Conservation (phyloP, 1,140 invertebrate species). For the Drosophila nasuta region DNA sequence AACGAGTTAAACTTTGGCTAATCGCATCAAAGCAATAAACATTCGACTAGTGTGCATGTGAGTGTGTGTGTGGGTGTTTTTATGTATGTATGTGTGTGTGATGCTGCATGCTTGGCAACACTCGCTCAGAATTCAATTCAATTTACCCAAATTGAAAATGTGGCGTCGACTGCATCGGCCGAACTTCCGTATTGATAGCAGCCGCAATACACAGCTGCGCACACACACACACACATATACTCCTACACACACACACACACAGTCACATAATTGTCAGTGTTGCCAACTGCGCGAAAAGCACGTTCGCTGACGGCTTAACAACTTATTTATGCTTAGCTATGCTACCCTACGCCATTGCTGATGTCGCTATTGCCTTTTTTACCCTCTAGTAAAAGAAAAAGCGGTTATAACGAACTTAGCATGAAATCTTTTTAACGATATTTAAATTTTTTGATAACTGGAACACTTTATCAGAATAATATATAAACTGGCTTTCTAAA, state of each 20-base stretch:
- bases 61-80: neutral
- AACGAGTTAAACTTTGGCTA: conserved; percentile 49
- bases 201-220: conserved; percentile 25
- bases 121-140: conserved; percentile 57
- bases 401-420: neutral
- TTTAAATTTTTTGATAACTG: too few species aligned
- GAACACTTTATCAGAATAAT: too few species aligned
- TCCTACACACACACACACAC: conserved; percentile 15
- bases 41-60: neutral
- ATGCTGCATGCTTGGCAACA: conserved; percentile 45
- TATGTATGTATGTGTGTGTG: neutral
- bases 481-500: too few species aligned
- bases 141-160: conserved; percentile 78
- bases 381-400: neutral
- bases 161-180: conserved; percentile 44
- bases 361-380: conserved; percentile 22
- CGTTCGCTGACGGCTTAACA: conserved; percentile 77
- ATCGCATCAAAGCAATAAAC: conserved; percentile 38
- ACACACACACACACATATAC: conserved; percentile 1
- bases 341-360: conserved; percentile 21
- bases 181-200: conserved; percentile 75
- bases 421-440: too few species aligned
- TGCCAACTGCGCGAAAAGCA: conserved; percentile 67
- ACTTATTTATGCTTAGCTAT: conserved; percentile 79
- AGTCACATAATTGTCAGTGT: conserved; percentile 41